Base-by-base conservation (phyloP, 35 echinoderm and acorn worm species). In the Apostichopus californicus region DNA sequence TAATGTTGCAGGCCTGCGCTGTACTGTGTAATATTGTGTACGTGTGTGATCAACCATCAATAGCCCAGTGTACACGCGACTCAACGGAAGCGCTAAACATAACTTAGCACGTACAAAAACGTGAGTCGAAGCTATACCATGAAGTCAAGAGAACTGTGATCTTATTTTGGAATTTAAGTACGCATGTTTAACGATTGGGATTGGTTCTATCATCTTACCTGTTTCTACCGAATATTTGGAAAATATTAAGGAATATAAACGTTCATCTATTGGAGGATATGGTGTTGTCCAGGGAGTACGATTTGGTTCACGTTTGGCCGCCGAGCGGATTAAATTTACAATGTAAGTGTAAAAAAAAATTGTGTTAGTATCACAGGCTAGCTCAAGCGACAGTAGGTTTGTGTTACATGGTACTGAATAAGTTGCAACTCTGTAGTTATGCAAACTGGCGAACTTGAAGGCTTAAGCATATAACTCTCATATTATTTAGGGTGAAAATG, bases 241-340 rank as follows among this genome's bases (percentile, higher is more conserved):
- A 83, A 85, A 85, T 85, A 85, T 85, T 85, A 85, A 85, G 81
- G 81, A 85, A 20, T 85, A 85, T 85, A 85, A 85, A 58, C 81
- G 56, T 22, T 6, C 8, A 59, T 85, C 81, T 58, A 23, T 85
- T 25, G 81, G 81, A 85, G 15, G 78, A 54, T 85, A 85, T 85
- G 81, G 81, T 85, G 81, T 58, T n/a, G 18, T 23, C 55, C 17
- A 15, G 57, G 81, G 56, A n/a, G 57, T 59, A 58, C 81, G 54
- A 85, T 58, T 85, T 85, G 81, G 81, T 85, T 85, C 81, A 85
- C 81, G 81, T 85, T 85, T 85, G 81, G 81, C 81, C 81, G 81
- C 81, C 81, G 81, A 85, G 81, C 81, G 57, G 81, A 85, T 85
- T 85, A 85, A 7, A 23, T 60, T 21, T 8, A 85, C 81, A 55